Evolutionary conservation across 2,888 invertebrate species (phyloP).

Genomic region (Euplexia lucipara): DNA sequence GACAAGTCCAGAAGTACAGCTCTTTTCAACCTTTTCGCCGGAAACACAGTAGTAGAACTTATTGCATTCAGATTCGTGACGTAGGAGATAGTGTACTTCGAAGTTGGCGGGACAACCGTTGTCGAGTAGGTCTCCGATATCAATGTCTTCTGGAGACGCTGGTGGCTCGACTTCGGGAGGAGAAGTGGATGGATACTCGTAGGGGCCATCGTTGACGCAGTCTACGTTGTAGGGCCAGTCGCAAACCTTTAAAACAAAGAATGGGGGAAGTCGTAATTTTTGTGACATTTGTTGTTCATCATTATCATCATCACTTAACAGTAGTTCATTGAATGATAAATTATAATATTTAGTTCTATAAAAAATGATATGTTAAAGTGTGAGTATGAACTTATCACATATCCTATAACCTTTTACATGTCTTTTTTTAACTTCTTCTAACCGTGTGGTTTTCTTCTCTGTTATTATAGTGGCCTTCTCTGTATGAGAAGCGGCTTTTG

Average conservation of each 20-base stretch:
- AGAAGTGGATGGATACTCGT: constrained; percentile 21
- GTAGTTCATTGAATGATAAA: too few relatives aligned
- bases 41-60: constrained; percentile 75
- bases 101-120: constrained; percentile 75
- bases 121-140: constrained; percentile 47
- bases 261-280: too few relatives aligned
- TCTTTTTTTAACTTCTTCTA: too few relatives aligned
- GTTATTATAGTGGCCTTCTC: too few relatives aligned
- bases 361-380: too few relatives aligned
- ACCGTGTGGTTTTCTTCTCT: too few relatives aligned
- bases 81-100: constrained; percentile 68
- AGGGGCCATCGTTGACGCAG: constrained; percentile 32
- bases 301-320: too few relatives aligned
- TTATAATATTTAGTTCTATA: too few relatives aligned
- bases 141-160: constrained; percentile 15
- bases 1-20: constrained; percentile 68
- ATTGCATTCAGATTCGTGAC: constrained; percentile 73
- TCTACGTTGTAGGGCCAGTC: constrained; percentile 41
- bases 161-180: neutral
- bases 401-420: too few relatives aligned
- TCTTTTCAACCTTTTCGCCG: constrained; percentile 67
- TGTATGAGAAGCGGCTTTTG: too few relatives aligned
- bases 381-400: too few relatives aligned
- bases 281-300: too few relatives aligned
- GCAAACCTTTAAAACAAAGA: constrained; percentile 37